These are phyloP conservation scores for Ailuropoda melanoleuca DNA, from an alignment of 2,113 vertebrate species.

Conservation along the genomic window DNA sequence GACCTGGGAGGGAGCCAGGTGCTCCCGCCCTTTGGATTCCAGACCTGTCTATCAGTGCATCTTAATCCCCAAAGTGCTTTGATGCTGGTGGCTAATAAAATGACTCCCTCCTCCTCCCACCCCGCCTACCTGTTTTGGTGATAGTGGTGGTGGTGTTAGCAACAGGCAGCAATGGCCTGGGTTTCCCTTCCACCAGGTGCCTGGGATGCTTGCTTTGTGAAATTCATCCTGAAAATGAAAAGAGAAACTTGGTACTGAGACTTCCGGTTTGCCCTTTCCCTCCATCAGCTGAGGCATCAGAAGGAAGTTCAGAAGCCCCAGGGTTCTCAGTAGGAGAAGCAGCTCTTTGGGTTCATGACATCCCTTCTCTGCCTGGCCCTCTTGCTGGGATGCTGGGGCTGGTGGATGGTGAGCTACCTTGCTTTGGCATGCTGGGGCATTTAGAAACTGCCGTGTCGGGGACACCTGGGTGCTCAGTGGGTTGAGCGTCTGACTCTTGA, in stretches of 20 bases:
- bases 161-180: neutral
- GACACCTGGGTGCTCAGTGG: neutral
- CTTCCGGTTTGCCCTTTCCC: neutral
- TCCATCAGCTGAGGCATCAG: neutral
- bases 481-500: neutral
- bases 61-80: neutral
- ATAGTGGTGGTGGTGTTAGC: neutral
- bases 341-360: neutral
- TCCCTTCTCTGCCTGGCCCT: neutral
- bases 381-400: neutral
- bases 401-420: rapidly evolving
- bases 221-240: neutral
- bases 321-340: neutral
- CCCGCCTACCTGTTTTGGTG: rapidly evolving
- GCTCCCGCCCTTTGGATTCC: neutral
- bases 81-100: neutral
- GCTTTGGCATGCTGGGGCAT: neutral
- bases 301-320: neutral
- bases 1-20: neutral
- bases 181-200: neutral
- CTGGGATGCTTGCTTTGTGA: neutral
- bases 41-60: neutral
- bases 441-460: neutral
- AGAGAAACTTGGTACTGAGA: neutral
- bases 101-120: neutral